Evolutionary conservation across 2,113 vertebrate species (phyloP).

Genomic region (Dicrurus megarhynchus): DNA sequence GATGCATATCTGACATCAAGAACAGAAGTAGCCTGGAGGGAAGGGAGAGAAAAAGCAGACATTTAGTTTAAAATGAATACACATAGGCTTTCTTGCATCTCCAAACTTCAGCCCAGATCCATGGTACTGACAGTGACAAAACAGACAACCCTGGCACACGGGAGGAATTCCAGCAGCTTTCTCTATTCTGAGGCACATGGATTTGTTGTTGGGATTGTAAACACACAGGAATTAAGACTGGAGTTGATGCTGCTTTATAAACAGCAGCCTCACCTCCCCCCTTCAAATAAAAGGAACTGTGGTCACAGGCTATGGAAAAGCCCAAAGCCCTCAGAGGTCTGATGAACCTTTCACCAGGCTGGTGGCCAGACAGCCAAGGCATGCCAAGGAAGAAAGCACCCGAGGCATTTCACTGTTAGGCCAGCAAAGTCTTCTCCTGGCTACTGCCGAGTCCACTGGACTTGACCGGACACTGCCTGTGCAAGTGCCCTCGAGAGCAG

Average conservation of each 20-base stretch:
- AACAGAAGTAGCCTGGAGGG: conserved; percentile 76
- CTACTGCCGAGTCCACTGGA: neutral
- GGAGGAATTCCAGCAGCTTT: neutral
- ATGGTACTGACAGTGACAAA: neutral
- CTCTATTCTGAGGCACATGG: neutral
- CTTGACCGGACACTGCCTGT: neutral
- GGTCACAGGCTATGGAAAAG: neutral
- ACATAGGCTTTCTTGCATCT: neutral
- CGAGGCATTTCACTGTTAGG: fast-evolving
- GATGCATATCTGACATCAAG: conserved; percentile 82
- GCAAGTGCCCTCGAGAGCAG: neutral
- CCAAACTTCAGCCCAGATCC: neutral
- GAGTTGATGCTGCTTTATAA: neutral
- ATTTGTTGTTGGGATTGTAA: neutral
- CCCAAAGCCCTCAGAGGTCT: neutral
- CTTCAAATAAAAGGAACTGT: neutral
- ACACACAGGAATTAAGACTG: neutral
- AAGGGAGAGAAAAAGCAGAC: neutral
- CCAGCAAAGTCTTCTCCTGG: neutral
- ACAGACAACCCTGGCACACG: fast-evolving
- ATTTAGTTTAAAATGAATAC: conserved; percentile 25
- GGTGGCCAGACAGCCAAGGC: neutral
- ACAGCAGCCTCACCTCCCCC: neutral
- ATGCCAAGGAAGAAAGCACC: neutral
- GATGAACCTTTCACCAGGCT: neutral